A percentile compares a stretch with the other conserved stretches of the same genome.
Conservation (phyloP, 2,113 vertebrate species). For the Psilopogon haemacephalus region DNA sequence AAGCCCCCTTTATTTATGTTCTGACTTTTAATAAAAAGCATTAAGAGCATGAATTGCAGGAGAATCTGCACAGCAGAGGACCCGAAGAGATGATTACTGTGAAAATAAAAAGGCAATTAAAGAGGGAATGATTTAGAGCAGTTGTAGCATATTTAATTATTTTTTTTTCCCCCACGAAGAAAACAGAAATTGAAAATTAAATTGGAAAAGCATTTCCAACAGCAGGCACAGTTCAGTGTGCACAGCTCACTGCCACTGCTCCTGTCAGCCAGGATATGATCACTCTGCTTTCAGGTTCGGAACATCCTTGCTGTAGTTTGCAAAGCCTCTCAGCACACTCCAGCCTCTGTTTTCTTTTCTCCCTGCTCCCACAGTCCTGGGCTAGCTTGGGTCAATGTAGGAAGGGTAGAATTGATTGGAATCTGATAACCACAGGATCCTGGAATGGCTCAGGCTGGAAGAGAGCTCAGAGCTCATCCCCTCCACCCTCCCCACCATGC, state of each 20-base stretch:
- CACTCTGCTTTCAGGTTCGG: neutral
- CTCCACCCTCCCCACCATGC: too few species aligned
- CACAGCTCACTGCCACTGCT: neutral
- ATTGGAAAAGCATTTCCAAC: neutral
- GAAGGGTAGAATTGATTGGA: accelerated
- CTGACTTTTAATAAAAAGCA: neutral
- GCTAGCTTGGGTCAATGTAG: too few species aligned
- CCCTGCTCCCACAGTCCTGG: neutral
- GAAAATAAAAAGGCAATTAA: slow-evolving; percentile 22
- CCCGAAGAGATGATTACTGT: neutral
- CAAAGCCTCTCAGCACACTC: neutral
- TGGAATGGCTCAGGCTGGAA: too few species aligned
- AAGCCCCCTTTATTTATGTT: neutral
- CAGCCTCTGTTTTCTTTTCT: too few species aligned
- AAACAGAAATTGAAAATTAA: neutral
- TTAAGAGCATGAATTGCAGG: neutral
- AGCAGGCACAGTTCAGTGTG: neutral
- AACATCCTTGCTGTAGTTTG: neutral
- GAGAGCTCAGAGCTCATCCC: too few species aligned
- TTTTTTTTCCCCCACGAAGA: neutral
- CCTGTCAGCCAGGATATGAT: neutral
- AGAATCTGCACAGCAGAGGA: neutral
- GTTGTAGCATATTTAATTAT: neutral
- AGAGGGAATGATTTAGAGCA: neutral
- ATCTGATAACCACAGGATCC: too few species aligned